Conservation (phyloP, 1,140 invertebrate genomes). For the Asbolus verrucosus region DNA sequence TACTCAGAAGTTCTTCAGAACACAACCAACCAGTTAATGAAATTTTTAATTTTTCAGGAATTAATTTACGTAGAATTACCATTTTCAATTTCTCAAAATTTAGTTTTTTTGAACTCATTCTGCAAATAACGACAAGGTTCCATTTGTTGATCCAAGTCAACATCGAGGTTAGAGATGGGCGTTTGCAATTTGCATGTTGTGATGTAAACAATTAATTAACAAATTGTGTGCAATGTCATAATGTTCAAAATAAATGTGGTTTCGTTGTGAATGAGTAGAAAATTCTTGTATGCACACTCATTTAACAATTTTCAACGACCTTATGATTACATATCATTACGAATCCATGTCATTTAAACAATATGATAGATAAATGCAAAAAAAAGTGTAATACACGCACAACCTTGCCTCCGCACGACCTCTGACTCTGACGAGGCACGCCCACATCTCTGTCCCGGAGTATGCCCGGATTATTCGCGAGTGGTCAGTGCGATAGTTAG, state of each 20-base stretch:
- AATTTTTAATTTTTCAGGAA: too few species aligned
- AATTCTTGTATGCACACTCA: not conserved
- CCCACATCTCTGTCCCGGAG: slow-evolving; percentile 39
- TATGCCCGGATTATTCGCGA: slow-evolving; percentile 31
- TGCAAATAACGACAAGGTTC: too few species aligned
- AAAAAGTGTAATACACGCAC: slow-evolving; percentile 43
- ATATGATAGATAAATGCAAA: slow-evolving; percentile 7
- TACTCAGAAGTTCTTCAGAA: too few species aligned
- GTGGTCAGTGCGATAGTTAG: slow-evolving; percentile 38
- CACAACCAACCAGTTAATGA: too few species aligned
- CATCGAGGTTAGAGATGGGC: not conserved
- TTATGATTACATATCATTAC: not conserved
- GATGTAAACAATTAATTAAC: slow-evolving; percentile 13
- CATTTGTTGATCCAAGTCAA: not conserved
- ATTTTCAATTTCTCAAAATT: too few species aligned
- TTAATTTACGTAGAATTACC: too few species aligned
- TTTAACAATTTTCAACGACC: not conserved
- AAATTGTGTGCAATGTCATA: too few species aligned
- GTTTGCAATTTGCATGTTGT: slow-evolving; percentile 9
- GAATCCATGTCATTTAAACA: slow-evolving; percentile 10
- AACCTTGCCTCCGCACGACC: slow-evolving; percentile 50
- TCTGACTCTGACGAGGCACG: slow-evolving; percentile 47
- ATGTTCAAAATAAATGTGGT: too few species aligned
- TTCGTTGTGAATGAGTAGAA: not conserved
- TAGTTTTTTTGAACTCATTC: too few species aligned